These are phyloP conservation scores for Epinephelus moara DNA, from an alignment of 2,113 vertebrate species.

Conservation along the genomic window DNA sequence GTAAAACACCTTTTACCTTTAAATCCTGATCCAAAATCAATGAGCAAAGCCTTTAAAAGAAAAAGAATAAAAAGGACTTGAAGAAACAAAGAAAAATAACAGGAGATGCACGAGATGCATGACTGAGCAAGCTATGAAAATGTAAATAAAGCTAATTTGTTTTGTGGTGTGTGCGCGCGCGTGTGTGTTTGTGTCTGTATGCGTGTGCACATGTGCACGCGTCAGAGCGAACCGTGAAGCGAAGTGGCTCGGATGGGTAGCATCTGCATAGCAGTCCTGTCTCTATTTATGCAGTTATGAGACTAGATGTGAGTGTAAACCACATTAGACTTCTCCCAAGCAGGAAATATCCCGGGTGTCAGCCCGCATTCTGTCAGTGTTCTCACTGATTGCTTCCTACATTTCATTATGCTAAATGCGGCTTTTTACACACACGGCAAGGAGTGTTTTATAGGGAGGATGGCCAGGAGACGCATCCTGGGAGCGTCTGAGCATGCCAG, in stretches of 20 bases:
- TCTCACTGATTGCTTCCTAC: conserved; percentile 82
- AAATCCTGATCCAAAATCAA: conserved; percentile 10
- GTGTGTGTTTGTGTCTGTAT: conserved; percentile 19
- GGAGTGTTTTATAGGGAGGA: conserved; percentile 47
- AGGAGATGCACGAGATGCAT: neutral
- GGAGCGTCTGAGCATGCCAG: conserved; percentile 55
- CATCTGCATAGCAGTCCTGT: conserved; percentile 72
- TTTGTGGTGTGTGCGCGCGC: conserved; percentile 19
- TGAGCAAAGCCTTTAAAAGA: neutral
- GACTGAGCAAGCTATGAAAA: conserved; percentile 42
- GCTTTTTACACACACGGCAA: conserved; percentile 60
- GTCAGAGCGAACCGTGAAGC: conserved; percentile 46
- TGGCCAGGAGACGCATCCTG: conserved; percentile 57
- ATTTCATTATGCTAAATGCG: conserved; percentile 83
- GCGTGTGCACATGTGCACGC: neutral
- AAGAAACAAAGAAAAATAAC: conserved; percentile 22
- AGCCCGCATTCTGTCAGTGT: conserved; percentile 70
- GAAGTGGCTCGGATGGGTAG: conserved; percentile 61
- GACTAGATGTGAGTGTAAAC: conserved; percentile 79
- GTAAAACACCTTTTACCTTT: neutral
- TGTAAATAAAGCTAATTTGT: conserved; percentile 50
- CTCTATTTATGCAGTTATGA: conserved; percentile 71
- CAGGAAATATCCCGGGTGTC: conserved; percentile 79
- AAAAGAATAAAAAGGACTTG: neutral
- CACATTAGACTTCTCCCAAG: conserved; percentile 73